These are phyloP conservation scores for Trissonchulus latispiculum DNA, from an alignment of 2,888 invertebrate genomes.

Conservation along the genomic window DNA sequence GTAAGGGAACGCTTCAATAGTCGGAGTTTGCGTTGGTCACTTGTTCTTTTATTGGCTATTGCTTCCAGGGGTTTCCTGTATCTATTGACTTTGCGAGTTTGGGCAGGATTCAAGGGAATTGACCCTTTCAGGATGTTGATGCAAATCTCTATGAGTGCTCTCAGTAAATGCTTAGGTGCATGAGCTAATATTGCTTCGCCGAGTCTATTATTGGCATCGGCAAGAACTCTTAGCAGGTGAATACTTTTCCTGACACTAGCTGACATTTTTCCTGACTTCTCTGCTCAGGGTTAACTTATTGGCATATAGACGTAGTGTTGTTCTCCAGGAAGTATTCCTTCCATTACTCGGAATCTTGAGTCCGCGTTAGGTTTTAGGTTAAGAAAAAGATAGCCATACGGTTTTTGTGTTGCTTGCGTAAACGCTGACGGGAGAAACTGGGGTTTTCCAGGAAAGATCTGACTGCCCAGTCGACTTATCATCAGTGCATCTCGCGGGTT, in stretches of 20 bases:
- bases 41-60: background rate
- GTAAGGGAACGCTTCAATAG: background rate
- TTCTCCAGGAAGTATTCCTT: background rate
- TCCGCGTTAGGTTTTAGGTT: conserved; percentile 1
- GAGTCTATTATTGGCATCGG: background rate
- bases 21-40: background rate
- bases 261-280: background rate
- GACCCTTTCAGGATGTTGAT: background rate
- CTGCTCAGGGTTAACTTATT: no score
- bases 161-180: conserved; percentile 1
- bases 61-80: conserved; percentile 1
- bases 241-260: background rate
- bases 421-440: background rate
- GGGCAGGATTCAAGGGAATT: background rate
- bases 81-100: no score
- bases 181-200: background rate
- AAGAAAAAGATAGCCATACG: background rate
- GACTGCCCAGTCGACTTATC: background rate
- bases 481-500: background rate
- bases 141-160: conserved; percentile 5
- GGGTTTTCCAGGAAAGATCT: conserved; percentile 1
- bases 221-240: background rate
- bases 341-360: background rate
- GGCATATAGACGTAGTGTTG: conserved; percentile 7
- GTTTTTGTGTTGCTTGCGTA: background rate